Percentiles rank a stretch among this genome's conserved stretches.
These are phyloP conservation scores for Oophaga pumilio DNA, from an alignment of 2,113 vertebrate species.

Conservation along the genomic window DNA sequence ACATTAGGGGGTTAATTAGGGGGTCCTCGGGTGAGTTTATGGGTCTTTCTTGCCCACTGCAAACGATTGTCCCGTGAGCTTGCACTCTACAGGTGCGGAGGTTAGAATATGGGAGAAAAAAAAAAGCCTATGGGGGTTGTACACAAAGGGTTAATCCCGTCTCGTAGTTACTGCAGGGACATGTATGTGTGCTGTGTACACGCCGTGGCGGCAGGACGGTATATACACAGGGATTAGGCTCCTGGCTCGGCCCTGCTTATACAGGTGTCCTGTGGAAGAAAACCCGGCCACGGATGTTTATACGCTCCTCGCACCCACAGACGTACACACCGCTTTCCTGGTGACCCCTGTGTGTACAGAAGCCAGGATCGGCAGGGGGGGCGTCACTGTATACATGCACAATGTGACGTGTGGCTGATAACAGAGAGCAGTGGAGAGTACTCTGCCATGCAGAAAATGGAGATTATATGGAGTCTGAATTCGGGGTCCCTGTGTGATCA, in stretches of 20 bases:
- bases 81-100: not conserved
- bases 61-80: not conserved
- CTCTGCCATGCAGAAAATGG: not conserved
- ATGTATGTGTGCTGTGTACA: not conserved
- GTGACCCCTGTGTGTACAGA: not conserved
- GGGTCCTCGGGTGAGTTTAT: no score
- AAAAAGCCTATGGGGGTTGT: not conserved
- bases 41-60: no score
- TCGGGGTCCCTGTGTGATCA: no score
- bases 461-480: no score
- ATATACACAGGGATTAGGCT: slow-evolving; percentile 4
- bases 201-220: not conserved
- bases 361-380: not conserved
- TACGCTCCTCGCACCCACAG: not conserved
- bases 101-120: no score
- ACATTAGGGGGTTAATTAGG: no score
- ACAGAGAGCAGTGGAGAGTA: not conserved
- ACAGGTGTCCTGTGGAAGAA: not conserved
- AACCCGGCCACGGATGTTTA: not conserved
- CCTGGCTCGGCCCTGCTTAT: not conserved
- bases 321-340: not conserved
- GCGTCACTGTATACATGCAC: not conserved
- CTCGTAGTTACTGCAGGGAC: not conserved
- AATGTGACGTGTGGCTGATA: not conserved
- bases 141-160: slow-evolving; percentile 1